phyloP scores from a whole-genome alignment of 2,797 vertebrate species.

The Acanthornis magna region DNA sequence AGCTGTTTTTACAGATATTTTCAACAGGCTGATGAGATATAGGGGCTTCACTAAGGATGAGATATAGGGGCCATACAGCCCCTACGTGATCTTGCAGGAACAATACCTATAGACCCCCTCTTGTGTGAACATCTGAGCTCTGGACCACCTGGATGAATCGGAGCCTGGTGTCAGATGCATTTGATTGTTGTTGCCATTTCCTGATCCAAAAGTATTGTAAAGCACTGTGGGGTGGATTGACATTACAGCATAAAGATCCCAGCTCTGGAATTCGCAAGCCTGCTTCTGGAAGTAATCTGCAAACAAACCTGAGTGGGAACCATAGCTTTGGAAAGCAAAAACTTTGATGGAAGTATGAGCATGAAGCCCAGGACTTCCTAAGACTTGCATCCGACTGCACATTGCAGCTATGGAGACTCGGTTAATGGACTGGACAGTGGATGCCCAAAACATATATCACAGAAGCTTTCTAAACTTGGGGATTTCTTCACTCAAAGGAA shows the following conservation, averaged over 20 bases:
- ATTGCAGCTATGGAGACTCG: neutral
- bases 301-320: neutral
- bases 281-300: neutral
- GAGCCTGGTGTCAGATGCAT: neutral
- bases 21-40: neutral
- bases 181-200: neutral
- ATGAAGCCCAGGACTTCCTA: neutral
- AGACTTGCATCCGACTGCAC: neutral
- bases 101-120: neutral
- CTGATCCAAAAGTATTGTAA: neutral
- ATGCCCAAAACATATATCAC: neutral
- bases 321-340: neutral
- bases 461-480: neutral
- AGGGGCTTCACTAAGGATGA: neutral
- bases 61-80: neutral
- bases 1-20: neutral
- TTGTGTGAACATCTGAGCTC: neutral
- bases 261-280: accelerated
- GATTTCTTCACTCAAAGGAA: neutral
- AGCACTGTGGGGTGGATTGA: neutral
- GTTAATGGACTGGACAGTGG: neutral
- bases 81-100: neutral
- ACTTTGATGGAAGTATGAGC: too few relatives aligned
- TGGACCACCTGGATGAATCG: neutral
- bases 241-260: neutral